Evolutionary conservation across 2,113 vertebrate genomes (phyloP), one percentile per base, ranked within the genome.

Genomic region (Furnarius figulus): DNA sequence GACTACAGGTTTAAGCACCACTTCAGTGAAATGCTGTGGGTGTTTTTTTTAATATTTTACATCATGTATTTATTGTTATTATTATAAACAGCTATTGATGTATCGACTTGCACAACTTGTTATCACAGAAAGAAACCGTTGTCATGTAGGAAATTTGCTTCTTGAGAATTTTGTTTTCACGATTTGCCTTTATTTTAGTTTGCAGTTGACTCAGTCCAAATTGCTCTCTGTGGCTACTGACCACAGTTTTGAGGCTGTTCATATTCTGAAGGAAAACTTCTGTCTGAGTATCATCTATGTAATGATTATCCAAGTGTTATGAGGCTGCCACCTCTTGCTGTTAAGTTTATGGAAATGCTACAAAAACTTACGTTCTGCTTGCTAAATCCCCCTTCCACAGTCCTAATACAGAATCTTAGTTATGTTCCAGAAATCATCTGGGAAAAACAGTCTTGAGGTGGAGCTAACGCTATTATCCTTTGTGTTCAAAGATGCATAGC

Each of bases 111-210:
- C 20, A 66, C 7, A 18, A 40, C 35, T 93, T 80, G 68, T 70
- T 89, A 68, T 90, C 79, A 70, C 42, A 89, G 47, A 94, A 87
- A 79, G 35, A 91, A 96, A 74, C 25, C 47, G 47, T 61, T 94
- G 74, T 78, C 61, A 86, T 59, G 81, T 30, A 78, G 68, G 85
- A 90, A 93, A 95, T 93, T 84, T 74, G 6, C 31, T 88, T 88
- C 44, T 9, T 35, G 68, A 86, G 39, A 81, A 68, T 88, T 90
- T 80, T 91, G 35, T 81, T 93, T 88, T 77, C 37, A 72, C 1
- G 0, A 52, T 77, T 86, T 90, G 40, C 13, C 86, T 91, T 74
- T 46, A 61, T 7, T 86, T n/a, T 71, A 88, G 39, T 74, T 90
- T 88, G 33, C 33, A 88, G 23, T 90, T 88, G 46, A 62, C 37